Base-by-base conservation (phyloP, 2,888 invertebrate genomes). In the Caenorhabditis sp. region DNA sequence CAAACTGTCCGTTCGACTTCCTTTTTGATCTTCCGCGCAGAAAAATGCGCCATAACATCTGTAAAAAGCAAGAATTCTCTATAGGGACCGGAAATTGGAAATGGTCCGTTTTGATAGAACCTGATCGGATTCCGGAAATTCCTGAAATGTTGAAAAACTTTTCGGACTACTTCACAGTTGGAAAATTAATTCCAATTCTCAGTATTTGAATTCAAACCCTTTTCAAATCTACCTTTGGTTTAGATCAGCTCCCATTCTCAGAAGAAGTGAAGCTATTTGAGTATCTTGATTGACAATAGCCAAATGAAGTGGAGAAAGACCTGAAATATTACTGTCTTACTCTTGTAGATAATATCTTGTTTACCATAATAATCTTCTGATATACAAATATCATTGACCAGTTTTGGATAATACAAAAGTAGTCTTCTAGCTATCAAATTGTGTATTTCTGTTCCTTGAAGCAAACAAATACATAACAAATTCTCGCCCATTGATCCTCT, bases 221-320 rank as follows among this genome's bases (percentile, higher is more conserved):
- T n/a, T n/a, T 92, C 80, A 93, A 93, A 95, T 21, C 20, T 38
- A 73, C 69, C 85, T 70, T 52, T 76, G 74, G 54, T 95, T 93
- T 72, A 94, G 93, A 89, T 96, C 92, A 0, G 94, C 95, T 0
- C 94, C 94, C n/a, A 94, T 92, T 88, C 95, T 95, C 56, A 99
- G 89, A 1, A 97, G 90, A 88, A 93, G 95, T 89, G 95, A 96
- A 5, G 97, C 97, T 95, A 96, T 95, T 0, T 94, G 93, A 0
- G 95, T 95, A 88, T 99, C 97, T 88, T 99, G 97, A 89, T 97
- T 97, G 0, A 97, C 96, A 82, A 97, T 96, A 2, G 97, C 96
- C 89, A 97, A 94, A 88, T 99, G 97, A 1, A 99, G 91, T 0
- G 85, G 80, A 2, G 85, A 79, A 8, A 85, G 70, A 1, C 86